A percentile compares a stretch with the other conserved stretches of the same genome.
Evolutionary conservation across 2,113 vertebrate genomes (phyloP).

Genomic region (Lasiurus borealis): DNA sequence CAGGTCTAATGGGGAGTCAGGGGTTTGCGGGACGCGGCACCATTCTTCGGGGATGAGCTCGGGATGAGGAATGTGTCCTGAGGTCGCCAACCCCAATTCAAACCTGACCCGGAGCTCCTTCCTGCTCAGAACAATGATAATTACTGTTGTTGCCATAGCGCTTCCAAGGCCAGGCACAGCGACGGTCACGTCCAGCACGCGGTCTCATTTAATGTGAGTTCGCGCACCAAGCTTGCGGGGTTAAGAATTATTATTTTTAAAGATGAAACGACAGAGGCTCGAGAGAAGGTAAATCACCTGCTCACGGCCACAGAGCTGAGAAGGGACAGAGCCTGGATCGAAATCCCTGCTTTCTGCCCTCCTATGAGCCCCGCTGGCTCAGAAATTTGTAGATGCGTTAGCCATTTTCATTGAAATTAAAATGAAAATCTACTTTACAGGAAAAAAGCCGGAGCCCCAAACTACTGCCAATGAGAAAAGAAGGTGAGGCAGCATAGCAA

Average conservation of each 20-base stretch:
- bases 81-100: not conserved
- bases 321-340: not conserved
- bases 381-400: not conserved
- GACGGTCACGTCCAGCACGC: not conserved
- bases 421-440: not conserved
- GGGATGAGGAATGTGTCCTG: not conserved
- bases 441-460: not conserved
- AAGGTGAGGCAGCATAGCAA: not conserved
- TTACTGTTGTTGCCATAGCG: not conserved
- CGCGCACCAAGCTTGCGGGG: not conserved
- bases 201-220: not conserved
- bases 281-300: not conserved
- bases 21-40: not conserved
- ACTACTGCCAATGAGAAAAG: not conserved
- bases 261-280: not conserved
- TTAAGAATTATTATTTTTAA: slow-evolving; percentile 36
- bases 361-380: not conserved
- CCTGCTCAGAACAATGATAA: not conserved
- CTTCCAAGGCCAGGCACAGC: not conserved
- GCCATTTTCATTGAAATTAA: not conserved
- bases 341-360: not conserved
- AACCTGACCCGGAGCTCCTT: slow-evolving; percentile 18
- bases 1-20: not conserved
- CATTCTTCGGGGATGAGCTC: not conserved
- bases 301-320: not conserved